These are phyloP conservation scores for Hyalella azteca DNA, from an alignment of 2,888 invertebrate genomes.

Conservation along the genomic window DNA sequence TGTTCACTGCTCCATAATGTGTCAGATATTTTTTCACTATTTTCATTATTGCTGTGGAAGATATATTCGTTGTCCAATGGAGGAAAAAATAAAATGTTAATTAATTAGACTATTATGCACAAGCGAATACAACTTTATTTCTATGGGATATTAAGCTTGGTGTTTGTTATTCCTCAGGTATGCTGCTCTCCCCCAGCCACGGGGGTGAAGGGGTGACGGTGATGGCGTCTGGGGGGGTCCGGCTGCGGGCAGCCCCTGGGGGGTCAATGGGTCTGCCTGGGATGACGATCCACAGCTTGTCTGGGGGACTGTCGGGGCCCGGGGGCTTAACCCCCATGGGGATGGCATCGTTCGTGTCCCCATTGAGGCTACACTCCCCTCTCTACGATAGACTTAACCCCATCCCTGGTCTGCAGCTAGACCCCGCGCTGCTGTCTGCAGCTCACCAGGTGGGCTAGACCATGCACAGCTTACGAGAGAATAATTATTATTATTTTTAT, in stretches of 20 bases:
- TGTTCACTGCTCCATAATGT: no score
- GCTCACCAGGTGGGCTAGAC: constrained; percentile 52
- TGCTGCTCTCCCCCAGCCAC: constrained; percentile 51
- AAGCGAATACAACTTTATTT: no score
- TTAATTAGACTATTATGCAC: no score
- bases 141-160: no score
- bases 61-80: no score
- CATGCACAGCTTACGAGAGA: not conserved
- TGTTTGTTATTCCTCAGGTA: constrained; percentile 44
- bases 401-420: constrained; percentile 45
- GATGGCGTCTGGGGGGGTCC: constrained; percentile 19
- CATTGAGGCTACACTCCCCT: constrained; percentile 55
- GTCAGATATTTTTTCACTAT: no score
- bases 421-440: constrained; percentile 56
- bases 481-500: no score
- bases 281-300: constrained; percentile 36
- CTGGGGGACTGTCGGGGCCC: constrained; percentile 39
- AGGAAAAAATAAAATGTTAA: no score
- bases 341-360: constrained; percentile 55
- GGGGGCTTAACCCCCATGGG: constrained; percentile 44
- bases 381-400: constrained; percentile 54
- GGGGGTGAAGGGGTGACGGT: constrained; percentile 38
- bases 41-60: no score
- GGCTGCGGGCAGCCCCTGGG: constrained; percentile 24
- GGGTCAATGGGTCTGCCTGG: constrained; percentile 17